Base-by-base conservation (phyloP, 1,140 invertebrate species). In the Meloidogyne chitwoodi region DNA sequence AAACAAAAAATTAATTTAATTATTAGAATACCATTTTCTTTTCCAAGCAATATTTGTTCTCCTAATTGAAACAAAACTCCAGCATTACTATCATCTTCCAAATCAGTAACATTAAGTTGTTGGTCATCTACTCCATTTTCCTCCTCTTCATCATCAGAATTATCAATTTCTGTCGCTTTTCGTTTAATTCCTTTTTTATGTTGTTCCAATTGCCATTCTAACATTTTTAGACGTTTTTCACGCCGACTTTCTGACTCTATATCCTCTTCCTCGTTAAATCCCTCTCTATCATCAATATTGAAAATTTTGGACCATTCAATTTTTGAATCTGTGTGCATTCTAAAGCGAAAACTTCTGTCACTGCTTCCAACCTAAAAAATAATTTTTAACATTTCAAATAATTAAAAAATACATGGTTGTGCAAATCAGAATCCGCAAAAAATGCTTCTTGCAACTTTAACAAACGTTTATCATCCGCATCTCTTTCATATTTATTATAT, bases 401-500 rank as follows among this genome's bases (percentile, higher is more conserved):
- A 38, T 68, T 68, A 48, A 64, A 8, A 24, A 34, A 38, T 61
- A 44, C 41, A 24, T 56, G 64, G 24, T 75, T 75, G 34, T 78
- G 76, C 65, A 78, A 44, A 63, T 78, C 77, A 22, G 76, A 48
- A 64, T 78, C 77, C 26, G 77, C 77, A 26, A 78, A 80, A 64
- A 81, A 81, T 11, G 80, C 48, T 44, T 81, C 80, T 62, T 81
- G 81, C 16, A 81, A 44, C 48, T 68, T 61, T 31, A 83, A 48
- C 27, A 81, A 41, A 19, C 66, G 68, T 22, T 82, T 72, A 14
- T 81, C 80, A 19, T 83, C 80, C 5, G 79, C 81, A 65, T 83
- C 68, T 16, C 76, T 81, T 34, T 73, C 44, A 61, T 83, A 66
- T 68, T 83, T 82, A 48, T 84, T 79, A 44, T 80, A 81, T 34